phyloP scores from a whole-genome alignment of 2,888 invertebrate species.

The Heliconius ethilla region DNA sequence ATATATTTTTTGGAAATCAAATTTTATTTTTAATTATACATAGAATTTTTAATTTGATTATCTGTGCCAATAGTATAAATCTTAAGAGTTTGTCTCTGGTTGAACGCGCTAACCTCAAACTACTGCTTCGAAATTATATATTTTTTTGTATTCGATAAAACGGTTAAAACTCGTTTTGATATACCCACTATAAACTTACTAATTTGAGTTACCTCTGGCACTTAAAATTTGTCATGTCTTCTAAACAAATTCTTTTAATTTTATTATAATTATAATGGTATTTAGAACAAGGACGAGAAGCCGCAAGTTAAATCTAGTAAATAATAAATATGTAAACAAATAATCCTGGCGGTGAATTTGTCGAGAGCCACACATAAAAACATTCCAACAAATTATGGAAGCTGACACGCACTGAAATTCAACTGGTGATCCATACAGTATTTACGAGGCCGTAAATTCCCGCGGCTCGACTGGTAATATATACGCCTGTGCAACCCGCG shows the following conservation, averaged over 20 bases:
- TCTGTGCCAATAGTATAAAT: background rate
- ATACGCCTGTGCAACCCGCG: conserved; percentile 10
- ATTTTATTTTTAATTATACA: background rate
- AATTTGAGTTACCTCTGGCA: no score
- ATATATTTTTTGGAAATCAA: background rate
- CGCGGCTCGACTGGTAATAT: conserved; percentile 23
- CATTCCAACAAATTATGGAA: conserved; percentile 15
- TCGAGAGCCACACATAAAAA: conserved; percentile 18
- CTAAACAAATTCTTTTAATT: no score
- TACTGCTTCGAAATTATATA: no score
- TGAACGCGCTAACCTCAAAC: no score
- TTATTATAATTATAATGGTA: no score
- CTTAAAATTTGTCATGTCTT: no score
- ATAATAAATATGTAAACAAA: conserved; percentile 2
- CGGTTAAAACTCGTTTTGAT: no score
- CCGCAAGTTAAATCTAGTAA: background rate
- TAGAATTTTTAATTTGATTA: no score
- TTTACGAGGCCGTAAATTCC: conserved; percentile 39
- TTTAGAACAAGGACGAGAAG: no score
- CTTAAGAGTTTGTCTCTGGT: background rate
- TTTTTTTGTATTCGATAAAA: no score
- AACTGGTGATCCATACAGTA: conserved; percentile 29
- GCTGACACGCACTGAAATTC: conserved; percentile 26
- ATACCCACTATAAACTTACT: no score
- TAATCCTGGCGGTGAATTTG: conserved; percentile 3